These are phyloP conservation scores for Erebia epiphron DNA, from an alignment of 2,888 invertebrate species.

Conservation along the genomic window DNA sequence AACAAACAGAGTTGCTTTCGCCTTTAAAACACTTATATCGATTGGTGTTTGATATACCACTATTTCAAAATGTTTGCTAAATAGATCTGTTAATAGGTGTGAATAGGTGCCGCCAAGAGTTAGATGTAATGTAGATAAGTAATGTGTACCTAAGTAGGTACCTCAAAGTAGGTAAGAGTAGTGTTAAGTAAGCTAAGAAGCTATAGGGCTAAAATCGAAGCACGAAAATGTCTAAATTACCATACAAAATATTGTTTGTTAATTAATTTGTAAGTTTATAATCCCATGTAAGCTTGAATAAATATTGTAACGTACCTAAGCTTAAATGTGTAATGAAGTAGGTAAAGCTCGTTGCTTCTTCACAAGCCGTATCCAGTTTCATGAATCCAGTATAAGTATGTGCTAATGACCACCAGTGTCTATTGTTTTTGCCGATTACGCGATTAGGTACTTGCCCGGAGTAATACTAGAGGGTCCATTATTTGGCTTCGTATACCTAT, in stretches of 20 bases:
- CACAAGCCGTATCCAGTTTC: conserved; percentile 48
- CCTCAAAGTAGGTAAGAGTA: no score
- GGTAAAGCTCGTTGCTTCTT: background rate
- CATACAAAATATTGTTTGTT: background rate
- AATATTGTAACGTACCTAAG: background rate
- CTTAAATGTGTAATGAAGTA: background rate
- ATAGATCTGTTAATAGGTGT: no score
- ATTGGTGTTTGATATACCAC: no score
- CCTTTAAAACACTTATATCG: no score
- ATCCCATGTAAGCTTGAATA: conserved; percentile 1
- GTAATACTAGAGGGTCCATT: conserved; percentile 60
- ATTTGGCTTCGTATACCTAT: conserved; percentile 47
- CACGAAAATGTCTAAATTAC: no score
- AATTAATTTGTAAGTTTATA: background rate
- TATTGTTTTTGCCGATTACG: conserved; percentile 76
- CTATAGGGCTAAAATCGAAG: background rate
- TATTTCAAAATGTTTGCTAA: no score
- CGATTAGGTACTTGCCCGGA: conserved; percentile 69
- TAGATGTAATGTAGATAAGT: no score
- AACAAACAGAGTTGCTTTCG: no score
- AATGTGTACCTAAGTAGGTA: no score
- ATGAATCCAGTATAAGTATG: conserved; percentile 41
- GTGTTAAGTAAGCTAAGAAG: background rate
- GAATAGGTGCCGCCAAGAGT: no score
- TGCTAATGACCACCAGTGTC: conserved; percentile 61